Evolutionary conservation across 2,888 invertebrate species (phyloP).

Genomic region (Sclerodermus sp.): DNA sequence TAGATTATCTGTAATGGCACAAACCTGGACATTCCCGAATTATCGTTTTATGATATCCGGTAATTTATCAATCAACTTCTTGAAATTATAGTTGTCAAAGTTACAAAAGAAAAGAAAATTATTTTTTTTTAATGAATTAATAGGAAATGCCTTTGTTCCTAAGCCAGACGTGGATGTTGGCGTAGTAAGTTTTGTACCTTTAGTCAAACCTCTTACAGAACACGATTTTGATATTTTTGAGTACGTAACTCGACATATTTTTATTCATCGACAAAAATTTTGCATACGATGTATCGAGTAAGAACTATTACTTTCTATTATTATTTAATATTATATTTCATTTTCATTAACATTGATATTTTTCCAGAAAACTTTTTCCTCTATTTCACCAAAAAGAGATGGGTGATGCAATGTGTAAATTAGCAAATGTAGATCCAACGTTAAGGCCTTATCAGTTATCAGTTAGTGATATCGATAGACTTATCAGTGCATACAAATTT

Average conservation of each 20-base stretch:
- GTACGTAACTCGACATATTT: conserved; percentile 84
- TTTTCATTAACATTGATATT: neutral
- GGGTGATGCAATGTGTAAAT: conserved; percentile 67
- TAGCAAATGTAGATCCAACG: conserved; percentile 72
- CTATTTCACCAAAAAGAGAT: conserved; percentile 67
- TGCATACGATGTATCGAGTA: conserved; percentile 68
- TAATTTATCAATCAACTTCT: conserved; percentile 23
- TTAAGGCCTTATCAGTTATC: conserved; percentile 74
- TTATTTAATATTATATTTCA: no score
- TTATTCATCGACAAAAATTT: conserved; percentile 86
- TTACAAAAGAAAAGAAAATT: neutral
- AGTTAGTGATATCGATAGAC: conserved; percentile 75
- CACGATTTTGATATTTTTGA: conserved; percentile 85
- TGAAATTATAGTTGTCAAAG: neutral
- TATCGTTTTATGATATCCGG: conserved; percentile 89
- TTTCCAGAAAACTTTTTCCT: conserved; percentile 73
- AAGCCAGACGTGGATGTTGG: conserved; percentile 96
- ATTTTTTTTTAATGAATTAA: conserved; percentile 1
- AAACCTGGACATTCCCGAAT: conserved; percentile 83
- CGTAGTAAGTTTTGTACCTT: conserved; percentile 85
- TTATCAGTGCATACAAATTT: conserved; percentile 77
- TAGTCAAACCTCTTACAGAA: conserved; percentile 71
- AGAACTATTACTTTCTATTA: conserved; percentile 29
- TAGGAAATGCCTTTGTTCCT: conserved; percentile 83
- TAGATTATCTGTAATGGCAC: conserved; percentile 92